Conservation (phyloP, 2,113 vertebrate species). For the Nannobrachium achirus region DNA sequence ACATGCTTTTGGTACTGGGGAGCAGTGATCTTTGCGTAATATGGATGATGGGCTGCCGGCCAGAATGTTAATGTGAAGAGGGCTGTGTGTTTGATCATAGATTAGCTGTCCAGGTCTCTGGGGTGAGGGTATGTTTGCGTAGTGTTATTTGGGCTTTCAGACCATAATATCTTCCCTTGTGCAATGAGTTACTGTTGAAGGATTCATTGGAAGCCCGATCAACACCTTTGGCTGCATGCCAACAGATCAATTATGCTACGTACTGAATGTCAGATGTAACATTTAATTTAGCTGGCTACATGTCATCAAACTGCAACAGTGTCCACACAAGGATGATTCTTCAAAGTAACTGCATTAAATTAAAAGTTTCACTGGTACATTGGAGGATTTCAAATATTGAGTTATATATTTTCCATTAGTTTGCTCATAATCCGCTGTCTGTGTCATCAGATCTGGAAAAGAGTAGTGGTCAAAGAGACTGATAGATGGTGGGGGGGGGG, state of each 20-base stretch:
- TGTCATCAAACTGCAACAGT: conserved; percentile 13
- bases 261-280: background rate
- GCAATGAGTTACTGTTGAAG: conserved; percentile 42
- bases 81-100: conserved; percentile 34
- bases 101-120: conserved; percentile 28
- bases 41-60: conserved; percentile 6
- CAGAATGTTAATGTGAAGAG: conserved; percentile 40
- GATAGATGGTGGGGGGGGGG: too few species aligned
- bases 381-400: background rate
- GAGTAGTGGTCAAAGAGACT: background rate
- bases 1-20: conserved; percentile 5
- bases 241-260: conserved; percentile 25
- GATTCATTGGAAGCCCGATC: conserved; percentile 36
- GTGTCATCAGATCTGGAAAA: background rate
- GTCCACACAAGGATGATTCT: conserved; percentile 20
- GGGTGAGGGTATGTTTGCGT: conserved; percentile 37
- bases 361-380: too few species aligned
- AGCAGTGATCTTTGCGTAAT: conserved; percentile 19
- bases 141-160: conserved; percentile 35
- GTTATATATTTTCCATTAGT: background rate
- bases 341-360: background rate
- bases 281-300: conserved; percentile 18
- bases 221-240: conserved; percentile 48
- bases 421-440: too few species aligned
- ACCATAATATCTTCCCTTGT: conserved; percentile 50